Conservation (phyloP, 2,888 invertebrate genomes). For the Euplagia quadripunctaria region DNA sequence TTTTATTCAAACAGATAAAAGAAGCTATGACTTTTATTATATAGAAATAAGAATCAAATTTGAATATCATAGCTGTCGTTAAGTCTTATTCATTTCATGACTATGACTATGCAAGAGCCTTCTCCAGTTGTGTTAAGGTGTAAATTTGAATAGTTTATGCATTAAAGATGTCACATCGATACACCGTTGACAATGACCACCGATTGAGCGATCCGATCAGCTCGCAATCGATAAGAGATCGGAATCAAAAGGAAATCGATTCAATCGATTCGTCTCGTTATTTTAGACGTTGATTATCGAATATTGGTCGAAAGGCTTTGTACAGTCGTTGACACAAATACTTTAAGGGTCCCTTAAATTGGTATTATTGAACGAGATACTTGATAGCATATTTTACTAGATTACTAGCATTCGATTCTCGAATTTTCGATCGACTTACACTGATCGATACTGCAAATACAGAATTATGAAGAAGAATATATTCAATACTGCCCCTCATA, state of each 20-base stretch:
- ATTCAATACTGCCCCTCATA: too few species aligned
- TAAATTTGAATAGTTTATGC: constrained; percentile 48
- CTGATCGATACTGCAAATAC: too few species aligned
- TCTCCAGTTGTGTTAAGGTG: constrained; percentile 48
- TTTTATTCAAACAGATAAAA: constrained; percentile 38
- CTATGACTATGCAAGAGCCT: constrained; percentile 15
- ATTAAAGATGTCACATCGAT: constrained; percentile 65
- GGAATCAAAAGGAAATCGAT: constrained; percentile 64
- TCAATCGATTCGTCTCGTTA: constrained; percentile 69
- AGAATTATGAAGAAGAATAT: too few species aligned
- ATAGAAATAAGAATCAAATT: constrained; percentile 44
- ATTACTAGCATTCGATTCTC: background rate
- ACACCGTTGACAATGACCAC: constrained; percentile 71
- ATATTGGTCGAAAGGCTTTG: constrained; percentile 34
- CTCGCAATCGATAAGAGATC: constrained; percentile 69
- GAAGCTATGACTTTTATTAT: constrained; percentile 37
- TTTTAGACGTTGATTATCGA: constrained; percentile 67
- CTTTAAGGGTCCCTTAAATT: background rate
- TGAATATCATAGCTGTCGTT: constrained; percentile 24
- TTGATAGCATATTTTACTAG: too few species aligned
- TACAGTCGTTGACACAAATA: constrained; percentile 3
- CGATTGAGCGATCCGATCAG: constrained; percentile 76
- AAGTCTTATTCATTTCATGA: constrained; percentile 20
- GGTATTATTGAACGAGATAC: background rate
- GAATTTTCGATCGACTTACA: background rate